Percentiles rank a stretch among this genome's conserved stretches.
These are phyloP conservation scores for Sisor rabdophorus DNA, from an alignment of 2,113 vertebrate species.

Conservation along the genomic window DNA sequence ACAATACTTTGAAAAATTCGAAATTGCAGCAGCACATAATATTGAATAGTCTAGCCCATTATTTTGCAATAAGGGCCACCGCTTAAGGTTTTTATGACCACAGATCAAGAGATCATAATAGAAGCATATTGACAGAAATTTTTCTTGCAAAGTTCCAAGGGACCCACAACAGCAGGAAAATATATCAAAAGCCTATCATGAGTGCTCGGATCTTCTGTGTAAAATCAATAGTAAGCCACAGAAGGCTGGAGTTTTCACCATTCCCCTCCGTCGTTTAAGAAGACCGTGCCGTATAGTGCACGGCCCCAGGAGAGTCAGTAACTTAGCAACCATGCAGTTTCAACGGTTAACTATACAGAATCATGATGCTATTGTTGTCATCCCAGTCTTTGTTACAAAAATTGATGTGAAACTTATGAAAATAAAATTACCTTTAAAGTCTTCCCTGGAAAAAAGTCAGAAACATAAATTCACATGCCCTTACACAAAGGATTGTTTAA, in stretches of 20 bases:
- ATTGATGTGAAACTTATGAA: slow-evolving; percentile 75
- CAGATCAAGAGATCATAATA: slow-evolving; percentile 99
- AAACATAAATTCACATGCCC: neutral
- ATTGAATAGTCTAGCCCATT: slow-evolving; percentile 73
- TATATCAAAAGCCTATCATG: slow-evolving; percentile 99
- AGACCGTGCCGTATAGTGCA: slow-evolving; percentile 82
- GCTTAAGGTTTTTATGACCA: slow-evolving; percentile 94
- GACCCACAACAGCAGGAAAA: slow-evolving; percentile 91
- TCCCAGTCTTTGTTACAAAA: slow-evolving; percentile 80
- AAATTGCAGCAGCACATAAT: slow-evolving; percentile 45
- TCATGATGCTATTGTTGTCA: slow-evolving; percentile 82
- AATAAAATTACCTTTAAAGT: slow-evolving; percentile 85
- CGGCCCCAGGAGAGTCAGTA: slow-evolving; percentile 80
- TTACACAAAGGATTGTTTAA: neutral
- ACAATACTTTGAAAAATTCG: slow-evolving; percentile 57
- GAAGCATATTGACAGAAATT: slow-evolving; percentile 98
- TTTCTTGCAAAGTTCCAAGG: slow-evolving; percentile 87
- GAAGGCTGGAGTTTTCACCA: slow-evolving; percentile 99
- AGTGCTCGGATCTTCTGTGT: slow-evolving; percentile 94
- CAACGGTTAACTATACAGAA: slow-evolving; percentile 90
- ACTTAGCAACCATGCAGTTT: slow-evolving; percentile 86
- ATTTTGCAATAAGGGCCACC: slow-evolving; percentile 91
- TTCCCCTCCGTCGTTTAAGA: slow-evolving; percentile 99
- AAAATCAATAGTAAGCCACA: slow-evolving; percentile 99
- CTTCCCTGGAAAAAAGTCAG: slow-evolving; percentile 57